Conservation (phyloP, 2,888 invertebrate species). For the Stenoptilia bipunctidactyla region DNA sequence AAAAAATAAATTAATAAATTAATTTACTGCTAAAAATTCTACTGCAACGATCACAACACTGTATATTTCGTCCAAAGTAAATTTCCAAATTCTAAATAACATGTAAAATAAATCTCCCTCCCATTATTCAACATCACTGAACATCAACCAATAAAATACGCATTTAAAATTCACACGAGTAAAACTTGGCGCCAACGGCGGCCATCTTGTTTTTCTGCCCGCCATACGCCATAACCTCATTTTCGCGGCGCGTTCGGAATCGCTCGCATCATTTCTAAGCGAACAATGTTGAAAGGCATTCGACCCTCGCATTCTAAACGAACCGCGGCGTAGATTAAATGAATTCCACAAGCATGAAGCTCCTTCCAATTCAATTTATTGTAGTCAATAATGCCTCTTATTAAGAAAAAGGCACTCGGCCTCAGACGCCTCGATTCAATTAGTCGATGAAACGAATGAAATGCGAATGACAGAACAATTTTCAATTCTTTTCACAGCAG, state of each 20-base stretch:
- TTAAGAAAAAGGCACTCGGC: slow-evolving; percentile 48
- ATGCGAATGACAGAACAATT: slow-evolving; percentile 35
- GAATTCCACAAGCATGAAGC: slow-evolving; percentile 34
- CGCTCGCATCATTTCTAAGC: slow-evolving; percentile 10
- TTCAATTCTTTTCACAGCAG: slow-evolving; percentile 17
- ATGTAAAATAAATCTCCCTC: too few species aligned
- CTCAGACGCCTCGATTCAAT: slow-evolving; percentile 29
- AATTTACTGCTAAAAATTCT: too few species aligned
- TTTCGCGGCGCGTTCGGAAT: slow-evolving; percentile 15
- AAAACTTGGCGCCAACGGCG: neutral
- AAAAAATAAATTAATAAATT: too few species aligned
- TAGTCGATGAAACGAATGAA: slow-evolving; percentile 31
- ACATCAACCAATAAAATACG: neutral
- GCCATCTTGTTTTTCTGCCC: neutral
- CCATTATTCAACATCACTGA: slow-evolving; percentile 2
- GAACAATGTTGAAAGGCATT: slow-evolving; percentile 23
- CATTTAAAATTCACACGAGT: neutral
- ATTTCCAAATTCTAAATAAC: too few species aligned
- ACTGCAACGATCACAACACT: too few species aligned
- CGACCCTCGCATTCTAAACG: slow-evolving; percentile 2
- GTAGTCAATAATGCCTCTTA: slow-evolving; percentile 25
- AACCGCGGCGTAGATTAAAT: slow-evolving; percentile 24
- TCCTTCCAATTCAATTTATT: slow-evolving; percentile 34
- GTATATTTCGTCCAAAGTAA: too few species aligned
- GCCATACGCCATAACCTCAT: slow-evolving; percentile 10